Percentiles rank a stretch among this genome's conserved stretches.
Conservation (phyloP, 1,140 invertebrate genomes). For the Berghia stephanieae region DNA sequence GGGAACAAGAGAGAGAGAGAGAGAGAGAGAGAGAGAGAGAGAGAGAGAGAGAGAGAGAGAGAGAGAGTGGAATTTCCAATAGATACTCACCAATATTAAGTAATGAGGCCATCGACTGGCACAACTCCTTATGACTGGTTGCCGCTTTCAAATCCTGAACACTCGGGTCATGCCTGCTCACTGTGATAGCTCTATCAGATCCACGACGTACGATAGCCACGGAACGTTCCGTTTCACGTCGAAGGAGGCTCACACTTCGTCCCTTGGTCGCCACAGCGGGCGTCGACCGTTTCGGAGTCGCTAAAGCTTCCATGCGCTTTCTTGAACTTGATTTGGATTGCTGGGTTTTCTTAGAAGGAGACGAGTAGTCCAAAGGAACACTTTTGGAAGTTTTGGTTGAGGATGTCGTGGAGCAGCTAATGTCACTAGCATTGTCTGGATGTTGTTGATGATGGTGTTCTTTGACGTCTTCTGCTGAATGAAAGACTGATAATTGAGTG, state of each 20-base stretch:
- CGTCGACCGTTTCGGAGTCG: too few relatives aligned
- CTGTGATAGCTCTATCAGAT: constrained; percentile 1
- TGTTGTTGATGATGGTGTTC: too few relatives aligned
- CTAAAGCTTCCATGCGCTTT: too few relatives aligned
- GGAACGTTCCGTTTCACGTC: constrained; percentile 20
- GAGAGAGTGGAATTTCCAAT: too few relatives aligned
- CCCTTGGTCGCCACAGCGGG: too few relatives aligned
- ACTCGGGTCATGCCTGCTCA: constrained; percentile 19
- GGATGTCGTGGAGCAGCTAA: background rate
- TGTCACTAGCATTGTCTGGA: background rate
- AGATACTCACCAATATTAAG: constrained; percentile 31
- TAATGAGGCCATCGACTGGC: constrained; percentile 29
- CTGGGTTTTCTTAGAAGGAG: constrained; percentile 21
- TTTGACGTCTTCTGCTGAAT: constrained; percentile 20
- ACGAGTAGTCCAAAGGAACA: background rate
- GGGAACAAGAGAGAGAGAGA: too few relatives aligned
- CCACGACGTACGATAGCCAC: constrained; percentile 14
- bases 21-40: too few relatives aligned
- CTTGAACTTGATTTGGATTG: too few relatives aligned
- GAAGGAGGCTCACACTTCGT: constrained; percentile 15
- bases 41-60: too few relatives aligned
- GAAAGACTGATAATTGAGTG: constrained; percentile 15
- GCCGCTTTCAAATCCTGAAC: constrained; percentile 29
- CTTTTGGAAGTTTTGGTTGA: background rate
- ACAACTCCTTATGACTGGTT: constrained; percentile 26